Base-by-base conservation (phyloP, 2,888 invertebrate genomes). In the Uropetala carovei region DNA sequence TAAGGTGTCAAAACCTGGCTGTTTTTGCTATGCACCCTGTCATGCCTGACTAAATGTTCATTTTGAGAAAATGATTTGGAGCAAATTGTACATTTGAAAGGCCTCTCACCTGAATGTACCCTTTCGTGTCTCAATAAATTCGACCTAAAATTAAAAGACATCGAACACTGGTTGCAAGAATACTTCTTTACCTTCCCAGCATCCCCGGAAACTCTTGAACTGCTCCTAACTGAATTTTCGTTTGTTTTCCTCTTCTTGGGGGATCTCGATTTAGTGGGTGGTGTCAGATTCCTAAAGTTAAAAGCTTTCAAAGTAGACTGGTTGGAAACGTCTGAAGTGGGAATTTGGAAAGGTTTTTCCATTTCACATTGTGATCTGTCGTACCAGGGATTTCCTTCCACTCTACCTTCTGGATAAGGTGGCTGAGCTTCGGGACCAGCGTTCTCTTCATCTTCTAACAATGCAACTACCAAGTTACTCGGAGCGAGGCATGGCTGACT, bases 101-200 rank as follows among this genome's bases (percentile, higher is more conserved):
- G 97, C 93, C 97, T 96, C 16, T 93, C 92, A 9, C 97, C 97
- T n/a, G 97, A 97, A 93, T 97, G 97, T 0, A 97, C 97, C 93
- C 97, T 96, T 58, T 97, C 97, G 95, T 97, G 97, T 93, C 97
- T 97, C 57, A 92, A 92, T 22, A 92, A 91, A 92, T 92, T 92
- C 13, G 93, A 93, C n/a, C 89, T 60, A 43, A 89, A 89, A 43
- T 89, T 89, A 58, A 89, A 89, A 43, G 89, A 89, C 89, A 89
- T 89, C 14, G 60, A 64, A 64, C 89, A 89, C 60, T 89, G 89
- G 10, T 89, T 64, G n/a, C 89, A 89, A 11, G 89, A n/a, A 89
- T 89, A 89, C 64, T 89, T 89, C 43, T 89, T 89, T 0, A 56
- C 56, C 43, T n/a, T 83, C n/a, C 57, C 83, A 43, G 43, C n/a